A percentile compares a stretch with the other conserved stretches of the same genome.
Conservation (phyloP, 2,888 invertebrate species). For the Junonia oenone region DNA sequence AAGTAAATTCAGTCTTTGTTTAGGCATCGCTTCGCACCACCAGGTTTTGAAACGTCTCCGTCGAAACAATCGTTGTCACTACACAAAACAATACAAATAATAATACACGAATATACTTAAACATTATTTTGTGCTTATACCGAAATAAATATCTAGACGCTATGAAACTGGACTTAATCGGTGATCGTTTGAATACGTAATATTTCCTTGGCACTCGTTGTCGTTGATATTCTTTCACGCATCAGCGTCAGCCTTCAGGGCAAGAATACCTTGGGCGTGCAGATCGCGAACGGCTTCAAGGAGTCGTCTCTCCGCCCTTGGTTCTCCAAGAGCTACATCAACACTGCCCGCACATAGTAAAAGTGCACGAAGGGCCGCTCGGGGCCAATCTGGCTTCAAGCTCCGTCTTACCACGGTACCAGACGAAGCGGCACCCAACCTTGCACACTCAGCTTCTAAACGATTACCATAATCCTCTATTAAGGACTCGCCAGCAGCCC, state of each 20-base stretch:
- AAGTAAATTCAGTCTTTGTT: constrained; percentile 73
- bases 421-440: constrained; percentile 80
- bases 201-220: constrained; percentile 46
- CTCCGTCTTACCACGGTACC: constrained; percentile 71
- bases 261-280: constrained; percentile 84
- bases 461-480: constrained; percentile 85
- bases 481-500: constrained; percentile 81
- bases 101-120: constrained; percentile 39
- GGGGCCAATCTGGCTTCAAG: constrained; percentile 81
- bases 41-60: constrained; percentile 36
- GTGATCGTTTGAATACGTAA: constrained; percentile 29
- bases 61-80: constrained; percentile 46
- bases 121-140: constrained; percentile 52
- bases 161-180: constrained; percentile 42
- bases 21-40: constrained; percentile 54
- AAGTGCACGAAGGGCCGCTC: constrained; percentile 86
- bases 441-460: constrained; percentile 79
- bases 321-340: constrained; percentile 88
- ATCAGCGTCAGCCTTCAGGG: constrained; percentile 66
- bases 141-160: constrained; percentile 41
- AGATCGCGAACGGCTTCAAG: constrained; percentile 87
- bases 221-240: constrained; percentile 37
- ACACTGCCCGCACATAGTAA: constrained; percentile 89
- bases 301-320: constrained; percentile 86
- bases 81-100: constrained; percentile 31